Base-by-base conservation (phyloP, 2,888 invertebrate genomes). In the Eupithecia pulchellata region DNA sequence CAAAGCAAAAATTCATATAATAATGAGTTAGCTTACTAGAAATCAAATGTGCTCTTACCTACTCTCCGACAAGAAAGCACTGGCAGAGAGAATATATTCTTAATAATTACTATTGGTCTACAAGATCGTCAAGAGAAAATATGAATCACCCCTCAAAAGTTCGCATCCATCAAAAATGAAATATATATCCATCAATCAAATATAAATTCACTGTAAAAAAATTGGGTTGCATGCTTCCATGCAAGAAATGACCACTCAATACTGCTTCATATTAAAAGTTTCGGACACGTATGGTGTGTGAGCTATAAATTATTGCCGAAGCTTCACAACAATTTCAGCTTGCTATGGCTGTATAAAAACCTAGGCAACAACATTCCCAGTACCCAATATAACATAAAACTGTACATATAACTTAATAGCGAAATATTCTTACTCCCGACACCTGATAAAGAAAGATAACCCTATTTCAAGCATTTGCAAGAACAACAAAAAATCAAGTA, bases 371-470 rank as follows among this genome's bases (percentile, higher is more conserved):
- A 58, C 58, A 60, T 60, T 60, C 58, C 20, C 20, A 6, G 5
- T 17, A 5, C 14, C 30, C 32, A 60, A 8, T 60, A 60, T n/a
- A n/a, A n/a, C n/a, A n/a, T n/a, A n/a, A n/a, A n/a, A n/a, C n/a
- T n/a, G n/a, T n/a, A n/a, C n/a, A 60, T 60, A n/a, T 32, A 60
- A n/a, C 58, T 60, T 60, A 60, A 60, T 60, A 60, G 32, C 32
- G 20, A 60, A 11, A 32, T 60, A 60, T 60, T 30, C 32, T 30
- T n/a, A 60, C 32, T 13, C 52, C 20, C 42, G 20, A 42, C 8
- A 42, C n/a, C n/a, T 2, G 42, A 47, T 47, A 20, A 52, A 11
- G 52, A 9, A 52, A 52, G 20, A 52, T 52, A 13, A 20, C 42
- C 52, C 25, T 52, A 52, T 9, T 52, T 52, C 4, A 52, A 25